Conservation (phyloP, 37 sponge, comb jelly and placozoan genomes). For the Spongilla lacustris region DNA sequence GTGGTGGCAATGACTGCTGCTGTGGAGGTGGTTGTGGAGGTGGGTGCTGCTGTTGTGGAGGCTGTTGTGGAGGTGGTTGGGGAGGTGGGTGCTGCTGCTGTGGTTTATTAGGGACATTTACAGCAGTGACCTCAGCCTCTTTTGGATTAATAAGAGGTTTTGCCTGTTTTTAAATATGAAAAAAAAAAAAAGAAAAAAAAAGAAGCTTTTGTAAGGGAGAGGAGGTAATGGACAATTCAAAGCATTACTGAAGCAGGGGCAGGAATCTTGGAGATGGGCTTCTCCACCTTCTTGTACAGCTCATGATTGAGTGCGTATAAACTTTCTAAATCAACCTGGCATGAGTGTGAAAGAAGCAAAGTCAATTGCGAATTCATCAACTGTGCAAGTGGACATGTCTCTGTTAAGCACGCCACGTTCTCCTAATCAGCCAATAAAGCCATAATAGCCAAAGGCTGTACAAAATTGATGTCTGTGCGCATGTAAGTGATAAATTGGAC, state of each 20-base stretch:
- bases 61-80: not conserved
- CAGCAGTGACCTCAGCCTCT: not conserved
- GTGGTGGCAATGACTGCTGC: not conserved
- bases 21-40: not conserved
- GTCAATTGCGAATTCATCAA: no score
- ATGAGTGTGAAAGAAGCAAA: not conserved
- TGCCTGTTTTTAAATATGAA: not conserved
- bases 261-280: not conserved
- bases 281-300: conserved; percentile 3
- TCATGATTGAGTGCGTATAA: conserved; percentile 42
- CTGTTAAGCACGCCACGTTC: not conserved
- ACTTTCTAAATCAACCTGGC: conserved; percentile 22
- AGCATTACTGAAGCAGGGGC: not conserved
- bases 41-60: not conserved
- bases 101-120: not conserved
- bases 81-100: not conserved
- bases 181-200: not conserved
- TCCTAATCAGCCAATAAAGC: no score
- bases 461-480: not conserved
- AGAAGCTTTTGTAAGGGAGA: not conserved
- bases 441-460: no score
- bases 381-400: no score
- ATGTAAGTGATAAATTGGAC: not conserved
- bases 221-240: no score
- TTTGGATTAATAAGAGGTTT: not conserved